Evolutionary conservation across 2,113 vertebrate species (phyloP).

Genomic region (Apteryx mantelli): DNA sequence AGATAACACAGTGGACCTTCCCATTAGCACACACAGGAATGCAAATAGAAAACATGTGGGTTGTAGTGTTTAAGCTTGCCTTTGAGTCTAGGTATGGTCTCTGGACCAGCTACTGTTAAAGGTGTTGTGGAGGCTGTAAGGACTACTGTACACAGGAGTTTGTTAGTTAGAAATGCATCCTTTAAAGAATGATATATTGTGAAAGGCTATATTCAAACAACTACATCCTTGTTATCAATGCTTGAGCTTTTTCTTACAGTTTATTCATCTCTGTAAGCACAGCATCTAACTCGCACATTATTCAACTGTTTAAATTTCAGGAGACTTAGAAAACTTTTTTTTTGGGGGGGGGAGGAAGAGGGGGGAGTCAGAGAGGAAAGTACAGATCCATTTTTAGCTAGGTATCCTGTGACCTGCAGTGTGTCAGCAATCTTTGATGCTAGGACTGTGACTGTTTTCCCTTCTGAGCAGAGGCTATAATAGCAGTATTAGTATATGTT

Average conservation of each 20-base stretch:
- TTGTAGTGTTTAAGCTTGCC: neutral
- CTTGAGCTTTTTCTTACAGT: neutral
- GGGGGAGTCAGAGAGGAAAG: no score
- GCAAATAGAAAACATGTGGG: no score
- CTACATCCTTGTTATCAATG: neutral
- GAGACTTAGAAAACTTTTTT: neutral
- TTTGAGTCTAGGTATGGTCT: neutral
- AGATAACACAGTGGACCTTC: neutral
- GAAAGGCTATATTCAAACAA: neutral
- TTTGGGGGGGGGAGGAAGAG: neutral
- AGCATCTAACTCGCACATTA: neutral
- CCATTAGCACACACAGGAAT: neutral
- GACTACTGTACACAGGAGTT: neutral
- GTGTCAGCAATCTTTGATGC: neutral
- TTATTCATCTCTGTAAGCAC: neutral
- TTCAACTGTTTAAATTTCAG: neutral
- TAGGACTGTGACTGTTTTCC: neutral
- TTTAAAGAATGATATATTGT: neutral
- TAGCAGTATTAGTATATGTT: neutral
- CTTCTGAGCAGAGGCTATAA: neutral
- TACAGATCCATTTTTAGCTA: neutral
- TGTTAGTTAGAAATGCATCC: neutral
- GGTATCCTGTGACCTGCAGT: neutral
- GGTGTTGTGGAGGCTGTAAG: neutral
- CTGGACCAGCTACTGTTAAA: neutral